Conservation (phyloP, 2,113 vertebrate genomes). For the Psilopsiagon aymara region DNA sequence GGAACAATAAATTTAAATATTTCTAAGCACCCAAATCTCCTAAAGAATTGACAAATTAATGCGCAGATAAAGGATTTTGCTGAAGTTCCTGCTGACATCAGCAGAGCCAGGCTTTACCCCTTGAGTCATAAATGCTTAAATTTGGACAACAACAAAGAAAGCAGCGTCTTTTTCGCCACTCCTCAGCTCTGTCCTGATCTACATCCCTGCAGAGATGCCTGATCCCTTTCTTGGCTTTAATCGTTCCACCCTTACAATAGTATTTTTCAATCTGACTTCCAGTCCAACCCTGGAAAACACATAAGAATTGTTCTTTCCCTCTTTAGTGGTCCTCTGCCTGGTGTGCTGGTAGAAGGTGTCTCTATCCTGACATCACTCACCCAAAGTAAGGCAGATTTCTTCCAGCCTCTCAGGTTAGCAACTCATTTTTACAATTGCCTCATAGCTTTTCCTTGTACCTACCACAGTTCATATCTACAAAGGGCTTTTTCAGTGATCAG, state of each 20-base stretch:
- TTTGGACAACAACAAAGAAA: not conserved
- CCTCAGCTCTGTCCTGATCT: not conserved
- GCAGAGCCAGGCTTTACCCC: not conserved
- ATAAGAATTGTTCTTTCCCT: not conserved
- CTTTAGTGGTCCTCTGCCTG: not conserved
- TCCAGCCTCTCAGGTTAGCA: not conserved
- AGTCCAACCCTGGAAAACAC: not conserved
- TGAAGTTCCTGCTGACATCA: not conserved
- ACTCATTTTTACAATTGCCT: rapidly evolving
- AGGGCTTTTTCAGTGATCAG: not conserved
- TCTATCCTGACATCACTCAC: rapidly evolving
- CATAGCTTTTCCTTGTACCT: not conserved
- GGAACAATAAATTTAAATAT: not conserved
- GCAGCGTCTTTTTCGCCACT: not conserved
- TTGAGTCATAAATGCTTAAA: not conserved
- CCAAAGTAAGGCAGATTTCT: not conserved
- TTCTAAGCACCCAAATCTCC: not conserved
- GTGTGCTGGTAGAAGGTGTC: too few species aligned
- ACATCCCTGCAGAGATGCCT: not conserved
- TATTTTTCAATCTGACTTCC: not conserved
- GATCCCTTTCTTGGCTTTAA: not conserved
- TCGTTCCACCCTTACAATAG: not conserved
- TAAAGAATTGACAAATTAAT: not conserved
- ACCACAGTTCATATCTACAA: rapidly evolving
- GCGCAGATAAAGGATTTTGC: not conserved